Conservation (phyloP, 2,888 invertebrate genomes). For the Plebejus argus region DNA sequence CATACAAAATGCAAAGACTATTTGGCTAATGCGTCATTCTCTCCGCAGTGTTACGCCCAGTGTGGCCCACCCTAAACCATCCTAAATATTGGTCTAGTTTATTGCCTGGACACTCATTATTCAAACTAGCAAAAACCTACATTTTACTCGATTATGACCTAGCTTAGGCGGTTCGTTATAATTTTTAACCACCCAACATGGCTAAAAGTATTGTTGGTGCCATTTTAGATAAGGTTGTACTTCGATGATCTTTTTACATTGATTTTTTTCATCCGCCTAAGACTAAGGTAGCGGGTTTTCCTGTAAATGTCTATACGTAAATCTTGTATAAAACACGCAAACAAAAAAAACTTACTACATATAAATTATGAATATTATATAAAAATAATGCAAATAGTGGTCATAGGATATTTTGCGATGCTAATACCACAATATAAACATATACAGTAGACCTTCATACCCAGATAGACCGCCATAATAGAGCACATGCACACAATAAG, state of each 20-base stretch:
- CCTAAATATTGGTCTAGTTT: constrained; percentile 80
- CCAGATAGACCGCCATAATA: too few species aligned
- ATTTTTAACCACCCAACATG: not conserved
- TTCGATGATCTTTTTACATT: not conserved
- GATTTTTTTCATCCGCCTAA: not conserved
- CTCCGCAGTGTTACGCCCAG: not conserved
- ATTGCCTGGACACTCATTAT: constrained; percentile 65
- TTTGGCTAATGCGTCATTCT: too few species aligned
- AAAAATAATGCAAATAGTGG: constrained; percentile 22
- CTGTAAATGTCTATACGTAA: not conserved
- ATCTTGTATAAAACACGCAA: constrained; percentile 20
- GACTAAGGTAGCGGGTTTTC: not conserved
- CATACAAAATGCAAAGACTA: too few species aligned
- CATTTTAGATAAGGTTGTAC: not conserved
- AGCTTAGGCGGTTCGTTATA: not conserved
- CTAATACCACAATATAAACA: constrained; percentile 24
- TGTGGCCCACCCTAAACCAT: constrained; percentile 65
- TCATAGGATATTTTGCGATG: not conserved
- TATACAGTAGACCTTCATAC: not conserved
- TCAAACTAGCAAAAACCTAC: constrained; percentile 59
- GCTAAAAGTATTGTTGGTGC: not conserved
- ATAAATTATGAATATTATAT: constrained; percentile 30
- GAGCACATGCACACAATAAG: too few species aligned
- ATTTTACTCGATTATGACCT: constrained; percentile 43
- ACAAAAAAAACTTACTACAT: constrained; percentile 8